phyloP scores from a whole-genome alignment of 2,113 vertebrate species.

The Sterrhoptilus dennistouni region DNA sequence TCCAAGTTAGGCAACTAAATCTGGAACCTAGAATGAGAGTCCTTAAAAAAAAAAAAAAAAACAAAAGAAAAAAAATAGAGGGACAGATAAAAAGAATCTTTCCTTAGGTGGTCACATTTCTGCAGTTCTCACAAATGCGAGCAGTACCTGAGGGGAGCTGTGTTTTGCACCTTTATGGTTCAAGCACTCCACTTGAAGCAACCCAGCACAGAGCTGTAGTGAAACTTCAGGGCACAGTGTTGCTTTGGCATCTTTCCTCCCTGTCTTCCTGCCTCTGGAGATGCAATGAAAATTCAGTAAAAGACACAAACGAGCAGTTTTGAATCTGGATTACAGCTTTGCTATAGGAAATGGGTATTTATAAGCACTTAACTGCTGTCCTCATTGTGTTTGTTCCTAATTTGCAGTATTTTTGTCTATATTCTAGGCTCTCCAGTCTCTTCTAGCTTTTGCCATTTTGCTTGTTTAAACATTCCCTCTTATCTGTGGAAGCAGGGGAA shows the following conservation, averaged over 20 bases:
- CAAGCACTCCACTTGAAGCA: neutral
- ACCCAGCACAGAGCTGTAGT: neutral
- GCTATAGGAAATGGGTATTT: neutral
- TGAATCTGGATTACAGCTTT: neutral
- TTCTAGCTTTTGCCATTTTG: neutral
- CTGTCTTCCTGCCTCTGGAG: neutral
- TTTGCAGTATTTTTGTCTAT: neutral
- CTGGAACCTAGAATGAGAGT: neutral
- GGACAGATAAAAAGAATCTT: neutral
- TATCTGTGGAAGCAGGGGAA: neutral
- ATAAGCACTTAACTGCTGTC: neutral
- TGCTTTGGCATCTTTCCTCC: neutral
- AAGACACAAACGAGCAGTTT: neutral
- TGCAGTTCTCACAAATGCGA: neutral
- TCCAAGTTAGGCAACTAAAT: neutral
- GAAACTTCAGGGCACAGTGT: neutral
- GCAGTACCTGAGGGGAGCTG: neutral
- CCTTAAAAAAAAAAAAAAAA: neutral
- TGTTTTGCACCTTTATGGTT: neutral
- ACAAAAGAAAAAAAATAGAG: accelerated
- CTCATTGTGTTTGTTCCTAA: neutral
- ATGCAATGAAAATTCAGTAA: neutral
- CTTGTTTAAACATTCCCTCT: neutral
- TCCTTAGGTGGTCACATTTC: neutral
- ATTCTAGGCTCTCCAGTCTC: neutral